These are phyloP conservation scores for Pterostichus niger DNA, from an alignment of 2,888 invertebrate species.

Conservation along the genomic window DNA sequence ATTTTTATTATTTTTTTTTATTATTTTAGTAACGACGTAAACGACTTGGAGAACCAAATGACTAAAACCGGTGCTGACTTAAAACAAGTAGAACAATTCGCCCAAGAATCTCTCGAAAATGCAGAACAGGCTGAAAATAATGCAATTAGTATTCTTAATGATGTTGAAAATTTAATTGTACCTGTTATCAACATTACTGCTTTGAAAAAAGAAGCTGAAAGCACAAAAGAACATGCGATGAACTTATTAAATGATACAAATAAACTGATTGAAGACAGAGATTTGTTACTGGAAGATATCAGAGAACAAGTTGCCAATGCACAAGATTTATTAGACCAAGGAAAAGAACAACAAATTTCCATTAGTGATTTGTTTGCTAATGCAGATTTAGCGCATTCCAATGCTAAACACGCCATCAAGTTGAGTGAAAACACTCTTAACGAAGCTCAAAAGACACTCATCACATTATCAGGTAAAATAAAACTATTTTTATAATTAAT, in stretches of 20 bases:
- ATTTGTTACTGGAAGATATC: conserved; percentile 81
- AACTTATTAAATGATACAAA: conserved; percentile 80
- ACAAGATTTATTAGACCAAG: conserved; percentile 83
- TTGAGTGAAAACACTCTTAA: conserved; percentile 90
- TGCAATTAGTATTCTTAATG: conserved; percentile 88
- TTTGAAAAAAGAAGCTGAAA: conserved; percentile 84
- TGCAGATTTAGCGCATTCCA: conserved; percentile 86
- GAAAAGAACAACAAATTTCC: conserved; percentile 85
- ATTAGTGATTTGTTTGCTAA: conserved; percentile 89
- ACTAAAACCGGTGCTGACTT: conserved; percentile 85
- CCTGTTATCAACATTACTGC: conserved; percentile 87
- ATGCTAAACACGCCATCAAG: conserved; percentile 90
- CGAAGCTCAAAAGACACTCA: conserved; percentile 89
- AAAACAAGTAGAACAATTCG: conserved; percentile 84
- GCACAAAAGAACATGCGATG: conserved; percentile 85
- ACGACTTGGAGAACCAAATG: conserved; percentile 83
- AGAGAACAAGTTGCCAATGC: conserved; percentile 84
- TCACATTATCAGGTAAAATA: conserved; percentile 79
- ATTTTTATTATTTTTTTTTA: conserved; percentile 64
- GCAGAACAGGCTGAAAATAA: conserved; percentile 90
- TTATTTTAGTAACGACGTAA: conserved; percentile 82
- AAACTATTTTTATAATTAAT: not conserved
- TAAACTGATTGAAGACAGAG: conserved; percentile 79
- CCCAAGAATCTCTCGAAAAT: conserved; percentile 86
- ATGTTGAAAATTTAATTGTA: conserved; percentile 88